Conservation (phyloP, 2,888 invertebrate species). For the Tachina fera region DNA sequence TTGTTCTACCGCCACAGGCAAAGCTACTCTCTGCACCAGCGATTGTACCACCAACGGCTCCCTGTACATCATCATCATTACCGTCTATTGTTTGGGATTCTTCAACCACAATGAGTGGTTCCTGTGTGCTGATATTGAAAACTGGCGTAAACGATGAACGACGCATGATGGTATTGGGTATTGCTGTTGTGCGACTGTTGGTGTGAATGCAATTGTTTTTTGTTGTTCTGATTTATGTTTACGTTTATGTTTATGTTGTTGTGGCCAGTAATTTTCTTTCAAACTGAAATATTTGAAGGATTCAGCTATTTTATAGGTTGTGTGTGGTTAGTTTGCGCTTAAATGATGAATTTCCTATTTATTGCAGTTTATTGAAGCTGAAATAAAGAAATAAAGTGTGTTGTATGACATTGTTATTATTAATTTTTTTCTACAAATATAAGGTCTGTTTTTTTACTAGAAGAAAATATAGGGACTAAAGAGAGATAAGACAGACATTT, state of each 20-base stretch:
- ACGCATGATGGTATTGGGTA: constrained; percentile 86
- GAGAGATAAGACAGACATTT: too few species aligned
- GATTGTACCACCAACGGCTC: constrained; percentile 86
- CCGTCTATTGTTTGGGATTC: constrained; percentile 88
- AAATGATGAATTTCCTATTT: constrained; percentile 1
- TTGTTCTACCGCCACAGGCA: constrained; percentile 80
- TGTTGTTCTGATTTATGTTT: not conserved
- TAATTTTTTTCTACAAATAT: too few species aligned
- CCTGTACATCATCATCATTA: constrained; percentile 87
- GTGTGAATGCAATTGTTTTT: constrained; percentile 18
- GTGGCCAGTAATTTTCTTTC: not conserved
- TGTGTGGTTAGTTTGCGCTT: constrained; percentile 6
- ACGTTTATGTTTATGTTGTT: constrained; percentile 15
- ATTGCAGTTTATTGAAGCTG: constrained; percentile 11
- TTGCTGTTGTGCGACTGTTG: constrained; percentile 10
- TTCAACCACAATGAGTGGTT: constrained; percentile 93
- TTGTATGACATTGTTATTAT: too few species aligned
- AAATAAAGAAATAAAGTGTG: not conserved
- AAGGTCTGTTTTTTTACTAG: too few species aligned
- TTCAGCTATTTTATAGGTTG: not conserved
- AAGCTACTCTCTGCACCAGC: constrained; percentile 83
- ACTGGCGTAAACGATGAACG: constrained; percentile 88
- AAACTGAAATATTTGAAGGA: not conserved
- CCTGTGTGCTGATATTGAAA: constrained; percentile 85
- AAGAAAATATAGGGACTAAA: too few species aligned